Evolutionary conservation across 1,140 invertebrate species (phyloP), one percentile per base, ranked within the genome.

Genomic region (Leptinotarsa lineolata): DNA sequence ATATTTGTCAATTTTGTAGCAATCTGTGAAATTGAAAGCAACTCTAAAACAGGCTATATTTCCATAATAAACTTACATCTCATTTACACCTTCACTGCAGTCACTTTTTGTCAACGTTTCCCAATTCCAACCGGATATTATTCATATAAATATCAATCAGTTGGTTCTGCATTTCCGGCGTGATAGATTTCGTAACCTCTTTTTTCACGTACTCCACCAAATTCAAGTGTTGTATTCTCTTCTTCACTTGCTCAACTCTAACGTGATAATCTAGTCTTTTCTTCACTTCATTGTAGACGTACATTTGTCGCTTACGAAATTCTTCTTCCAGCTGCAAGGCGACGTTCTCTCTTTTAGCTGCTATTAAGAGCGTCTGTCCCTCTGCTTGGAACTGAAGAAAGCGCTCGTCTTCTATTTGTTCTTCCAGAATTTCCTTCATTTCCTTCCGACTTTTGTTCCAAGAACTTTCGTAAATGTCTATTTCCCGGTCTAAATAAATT

Each of bases 171-270:
- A 96, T 94, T 80, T 97, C 91, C 1, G 95, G 91, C 59, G 95
- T 96, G 80, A 98, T 93, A 74, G 93, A 90, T 82, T 94, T 92
- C 46, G 91, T 85, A 13, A 98, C 97, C 82, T 88, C 93, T 75
- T 87, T 85, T 2, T 95, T 90, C 72, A 98, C 93, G 95, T 96
- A 99, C 80, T 95, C 89, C 0, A 95, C 94, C 94, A 98, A 94
- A 84, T 97, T 92, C 84, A 93, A 94, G 83, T 97, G 95, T 80
- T 93, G 88, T 77, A 98, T 89, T 76, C 91, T 90, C 70, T 86
- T 90, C 76, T 91, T 86, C 75, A 92, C 89, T 81, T 95, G 92
- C 86, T 77, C 92, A 4, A 75, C 39, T 4, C 44, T 74, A 5
- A 78, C 73, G 21, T 80, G 76, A 85, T 95, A 99, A 83, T 99